A percentile compares a stretch with the other conserved stretches of the same genome.
These are phyloP conservation scores for Gambusia affinis DNA, from an alignment of 2,113 vertebrate genomes.

Conservation along the genomic window DNA sequence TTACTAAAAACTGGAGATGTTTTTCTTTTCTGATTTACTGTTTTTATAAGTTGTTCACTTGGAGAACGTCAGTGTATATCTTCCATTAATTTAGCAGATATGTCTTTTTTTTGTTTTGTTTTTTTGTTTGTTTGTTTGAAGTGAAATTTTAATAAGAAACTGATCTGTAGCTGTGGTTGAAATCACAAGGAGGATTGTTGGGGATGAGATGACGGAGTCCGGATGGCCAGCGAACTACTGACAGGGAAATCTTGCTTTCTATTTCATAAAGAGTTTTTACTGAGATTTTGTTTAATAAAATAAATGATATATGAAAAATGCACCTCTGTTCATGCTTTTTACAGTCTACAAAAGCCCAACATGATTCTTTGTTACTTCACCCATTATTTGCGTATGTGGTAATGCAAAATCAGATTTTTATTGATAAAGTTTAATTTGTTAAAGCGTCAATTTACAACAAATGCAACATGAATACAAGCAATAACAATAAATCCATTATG, in stretches of 20 bases:
- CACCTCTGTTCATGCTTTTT: not conserved
- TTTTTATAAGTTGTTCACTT: conserved; percentile 57
- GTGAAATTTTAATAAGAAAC: conserved; percentile 11
- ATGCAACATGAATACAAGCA: no score
- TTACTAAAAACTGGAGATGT: conserved; percentile 7
- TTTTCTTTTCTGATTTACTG: conserved; percentile 21
- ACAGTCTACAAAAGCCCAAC: not conserved
- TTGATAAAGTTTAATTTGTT: no score
- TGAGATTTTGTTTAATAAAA: conserved; percentile 79
- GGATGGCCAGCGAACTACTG: conserved; percentile 72
- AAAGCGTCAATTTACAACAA: no score
- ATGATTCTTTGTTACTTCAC: not conserved
- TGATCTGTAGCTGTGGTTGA: conserved; percentile 19
- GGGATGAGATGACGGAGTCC: conserved; percentile 16
- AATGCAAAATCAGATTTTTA: no score
- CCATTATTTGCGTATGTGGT: no score
- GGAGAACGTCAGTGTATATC: conserved; percentile 25
- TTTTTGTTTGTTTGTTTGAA: conserved; percentile 1
- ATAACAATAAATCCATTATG: no score
- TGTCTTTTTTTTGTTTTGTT: conserved; percentile 13
- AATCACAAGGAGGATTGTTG: conserved; percentile 1
- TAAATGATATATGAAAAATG: conserved; percentile 74
- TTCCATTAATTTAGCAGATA: conserved; percentile 34
- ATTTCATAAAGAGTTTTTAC: conserved; percentile 75
- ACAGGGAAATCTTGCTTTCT: conserved; percentile 77